Evolutionary conservation across 2,113 vertebrate species (phyloP).

Genomic region (Gymnogyps californianus): DNA sequence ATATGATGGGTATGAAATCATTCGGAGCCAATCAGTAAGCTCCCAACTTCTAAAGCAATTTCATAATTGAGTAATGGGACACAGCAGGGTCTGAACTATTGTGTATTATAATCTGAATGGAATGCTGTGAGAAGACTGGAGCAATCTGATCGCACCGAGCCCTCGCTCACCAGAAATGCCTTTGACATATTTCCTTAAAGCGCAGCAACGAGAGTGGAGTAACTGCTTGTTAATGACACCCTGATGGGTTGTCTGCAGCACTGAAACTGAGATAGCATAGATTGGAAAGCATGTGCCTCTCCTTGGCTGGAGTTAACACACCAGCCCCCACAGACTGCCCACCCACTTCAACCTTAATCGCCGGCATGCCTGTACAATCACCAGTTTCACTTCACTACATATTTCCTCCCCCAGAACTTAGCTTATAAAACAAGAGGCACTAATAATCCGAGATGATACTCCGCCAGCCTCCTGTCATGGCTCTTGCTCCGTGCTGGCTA

Average conservation of each 20-base stretch:
- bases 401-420: slow-evolving; percentile 34
- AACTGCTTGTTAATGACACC: slow-evolving; percentile 63
- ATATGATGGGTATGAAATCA: slow-evolving; percentile 70
- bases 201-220: not conserved
- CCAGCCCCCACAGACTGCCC: slow-evolving; percentile 60
- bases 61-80: slow-evolving; percentile 72
- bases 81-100: slow-evolving; percentile 70
- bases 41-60: slow-evolving; percentile 68
- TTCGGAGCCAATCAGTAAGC: slow-evolving; percentile 63
- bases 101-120: slow-evolving; percentile 72
- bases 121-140: slow-evolving; percentile 66
- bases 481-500: not conserved
- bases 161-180: slow-evolving; percentile 58
- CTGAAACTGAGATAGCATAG: slow-evolving; percentile 57
- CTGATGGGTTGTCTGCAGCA: slow-evolving; percentile 52
- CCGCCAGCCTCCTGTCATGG: slow-evolving; percentile 14
- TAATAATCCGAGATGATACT: not conserved
- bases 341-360: slow-evolving; percentile 43
- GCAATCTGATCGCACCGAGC: slow-evolving; percentile 60
- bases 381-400: slow-evolving; percentile 43
- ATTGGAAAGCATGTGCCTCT: slow-evolving; percentile 57
- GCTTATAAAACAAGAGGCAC: slow-evolving; percentile 40
- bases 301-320: slow-evolving; percentile 63
- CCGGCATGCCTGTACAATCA: slow-evolving; percentile 51
- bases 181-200: slow-evolving; percentile 60